Evolutionary conservation across 2,797 vertebrate genomes (phyloP).

Genomic region (Coregonus ussuriensis): DNA sequence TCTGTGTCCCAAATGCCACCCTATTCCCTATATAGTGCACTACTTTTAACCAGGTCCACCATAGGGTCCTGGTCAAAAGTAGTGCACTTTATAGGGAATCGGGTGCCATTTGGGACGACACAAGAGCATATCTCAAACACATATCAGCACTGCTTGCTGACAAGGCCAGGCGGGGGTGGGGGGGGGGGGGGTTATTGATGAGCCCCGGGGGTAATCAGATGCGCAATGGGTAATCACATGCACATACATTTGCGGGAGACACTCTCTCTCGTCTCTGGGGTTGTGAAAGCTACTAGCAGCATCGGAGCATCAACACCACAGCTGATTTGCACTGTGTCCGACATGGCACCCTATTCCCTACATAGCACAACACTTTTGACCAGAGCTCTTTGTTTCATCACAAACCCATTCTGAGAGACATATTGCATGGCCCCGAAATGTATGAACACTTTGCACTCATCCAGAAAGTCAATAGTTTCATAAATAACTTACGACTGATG

Average conservation of each 20-base stretch:
- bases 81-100: background rate
- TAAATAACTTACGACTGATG: background rate
- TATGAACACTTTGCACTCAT: constrained; percentile 1
- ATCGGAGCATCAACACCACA: background rate
- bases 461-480: background rate
- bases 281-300: constrained; percentile 12
- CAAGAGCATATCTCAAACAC: constrained; percentile 34
- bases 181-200: constrained; percentile 26
- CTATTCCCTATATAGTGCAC: background rate
- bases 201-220: background rate
- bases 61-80: constrained; percentile 2
- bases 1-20: background rate
- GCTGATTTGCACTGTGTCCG: background rate
- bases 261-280: background rate
- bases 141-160: constrained; percentile 41
- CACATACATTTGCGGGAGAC: constrained; percentile 22
- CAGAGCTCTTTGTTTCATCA: background rate
- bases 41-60: too few species aligned
- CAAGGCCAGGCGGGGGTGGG: constrained; percentile 10
- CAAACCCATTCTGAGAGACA: background rate
- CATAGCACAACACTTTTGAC: background rate
- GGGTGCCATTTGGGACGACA: background rate
- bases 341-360: background rate
- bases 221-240: constrained; percentile 22
- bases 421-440: background rate